Conservation (phyloP, 2,888 invertebrate species). For the Hetaerina titia region DNA sequence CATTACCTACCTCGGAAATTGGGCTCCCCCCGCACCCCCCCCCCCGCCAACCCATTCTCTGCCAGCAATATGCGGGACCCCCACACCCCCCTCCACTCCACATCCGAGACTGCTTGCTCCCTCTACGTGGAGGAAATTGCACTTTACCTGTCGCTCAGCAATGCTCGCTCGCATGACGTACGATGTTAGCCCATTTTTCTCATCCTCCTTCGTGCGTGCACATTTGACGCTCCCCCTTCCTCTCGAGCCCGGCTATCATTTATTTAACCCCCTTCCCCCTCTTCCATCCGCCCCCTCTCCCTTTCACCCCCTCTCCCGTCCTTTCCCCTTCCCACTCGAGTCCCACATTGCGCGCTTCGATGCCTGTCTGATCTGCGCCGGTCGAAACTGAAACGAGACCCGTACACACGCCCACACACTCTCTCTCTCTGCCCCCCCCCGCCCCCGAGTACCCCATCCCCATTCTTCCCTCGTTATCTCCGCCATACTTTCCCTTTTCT, state of each 20-base stretch:
- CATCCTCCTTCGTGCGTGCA: neutral
- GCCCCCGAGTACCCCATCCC: neutral
- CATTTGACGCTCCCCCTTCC: neutral
- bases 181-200: neutral
- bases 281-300: neutral
- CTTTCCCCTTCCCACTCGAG: neutral
- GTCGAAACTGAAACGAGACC: neutral
- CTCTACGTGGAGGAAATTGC: neutral
- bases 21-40: neutral
- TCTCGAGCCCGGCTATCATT: neutral
- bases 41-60: neutral
- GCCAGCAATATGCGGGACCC: neutral
- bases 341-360: neutral
- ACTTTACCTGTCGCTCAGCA: slow-evolving; percentile 44
- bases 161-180: slow-evolving; percentile 41
- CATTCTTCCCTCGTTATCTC: too few relatives aligned
- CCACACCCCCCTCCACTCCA: neutral
- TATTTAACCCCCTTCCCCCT: neutral
- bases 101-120: neutral
- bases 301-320: neutral
- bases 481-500: neutral
- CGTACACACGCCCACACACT: too few relatives aligned
- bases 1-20: neutral
- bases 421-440: neutral
- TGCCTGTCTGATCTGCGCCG: neutral